These are phyloP conservation scores for Gorsachius magnificus DNA, from an alignment of 2,797 vertebrate genomes.

Conservation along the genomic window DNA sequence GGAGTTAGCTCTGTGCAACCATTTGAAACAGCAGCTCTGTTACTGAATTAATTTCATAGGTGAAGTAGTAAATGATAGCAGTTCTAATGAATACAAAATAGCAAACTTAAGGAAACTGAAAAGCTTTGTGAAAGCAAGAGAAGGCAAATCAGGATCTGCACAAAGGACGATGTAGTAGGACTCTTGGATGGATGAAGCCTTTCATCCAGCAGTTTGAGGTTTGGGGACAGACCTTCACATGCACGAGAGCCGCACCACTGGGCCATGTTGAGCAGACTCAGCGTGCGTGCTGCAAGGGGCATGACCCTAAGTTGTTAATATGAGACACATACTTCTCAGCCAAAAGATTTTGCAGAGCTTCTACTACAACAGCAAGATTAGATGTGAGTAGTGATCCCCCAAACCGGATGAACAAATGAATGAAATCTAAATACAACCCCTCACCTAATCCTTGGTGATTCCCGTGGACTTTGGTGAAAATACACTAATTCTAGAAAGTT, in stretches of 20 bases:
- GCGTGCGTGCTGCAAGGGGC: not conserved
- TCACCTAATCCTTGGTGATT: not conserved
- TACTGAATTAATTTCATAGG: not conserved
- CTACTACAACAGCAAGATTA: not conserved
- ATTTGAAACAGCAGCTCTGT: not conserved
- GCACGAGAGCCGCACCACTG: not conserved
- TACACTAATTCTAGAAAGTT: not conserved
- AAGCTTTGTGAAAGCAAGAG: not conserved
- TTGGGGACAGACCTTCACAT: not conserved
- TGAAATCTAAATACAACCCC: not conserved
- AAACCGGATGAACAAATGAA: not conserved
- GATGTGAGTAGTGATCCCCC: not conserved
- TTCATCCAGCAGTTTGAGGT: not conserved
- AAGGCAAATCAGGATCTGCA: not conserved
- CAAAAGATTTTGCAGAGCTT: not conserved
- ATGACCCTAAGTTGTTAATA: not conserved
- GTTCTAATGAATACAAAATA: not conserved
- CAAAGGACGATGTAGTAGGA: not conserved
- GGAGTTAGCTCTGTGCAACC: not conserved
- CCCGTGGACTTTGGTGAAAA: not conserved
- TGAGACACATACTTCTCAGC: not conserved
- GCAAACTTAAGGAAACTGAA: not conserved
- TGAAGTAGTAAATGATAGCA: not conserved
- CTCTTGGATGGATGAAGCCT: not conserved
- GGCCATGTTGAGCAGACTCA: not conserved